Evolutionary conservation across 2,888 invertebrate species (phyloP), one percentile per base, ranked within the genome.

Genomic region (Megastigmus dorsalis): DNA sequence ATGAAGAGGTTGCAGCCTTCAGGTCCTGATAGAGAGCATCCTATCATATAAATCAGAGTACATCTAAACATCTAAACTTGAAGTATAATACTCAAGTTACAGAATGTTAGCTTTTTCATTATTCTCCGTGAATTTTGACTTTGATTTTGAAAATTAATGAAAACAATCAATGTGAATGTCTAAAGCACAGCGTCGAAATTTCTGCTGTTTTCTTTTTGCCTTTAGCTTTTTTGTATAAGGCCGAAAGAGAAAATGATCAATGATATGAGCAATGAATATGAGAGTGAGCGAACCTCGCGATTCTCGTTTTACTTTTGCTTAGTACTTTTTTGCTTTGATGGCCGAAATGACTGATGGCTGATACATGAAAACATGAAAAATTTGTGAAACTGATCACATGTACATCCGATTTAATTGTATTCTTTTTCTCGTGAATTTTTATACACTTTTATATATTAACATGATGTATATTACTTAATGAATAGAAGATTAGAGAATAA

Each of bases 1-100:
- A 99, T 99, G 93, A 99, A 99, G 85, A 99, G 93, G 91, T 99
- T 99, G 92, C 99, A 99, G 88, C 99, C 99, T 91, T 99, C 99
- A 83, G 99, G 99, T 89, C 99, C 99, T 89, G 96, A 95, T 91
- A 96, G 95, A 88, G 96, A 96, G 91, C 96, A 96, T 89, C 96
- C 96, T 95, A 88, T 85, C 87, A 88, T 87, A 88, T 86, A 87
- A 87, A 88, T 87, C 85, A 88, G 87, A 88, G 86, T 86, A 88
- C 88, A 88, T 86, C 87, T 88, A 88, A 88, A 88, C 88, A 86
- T 86, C 86, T 84, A 88, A 85, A 85, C 87, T 88, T 86, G 86
- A 88, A 88, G 85, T 87, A 87, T 87, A 86, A 87, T 88, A 87
- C 87, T 87, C 87, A 87, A 87, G 86, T 86, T 81, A 43, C 73